A percentile compares a stretch with the other conserved stretches of the same genome.
Conservation (phyloP, 2,113 vertebrate genomes). For the Brachirus orientalis region DNA sequence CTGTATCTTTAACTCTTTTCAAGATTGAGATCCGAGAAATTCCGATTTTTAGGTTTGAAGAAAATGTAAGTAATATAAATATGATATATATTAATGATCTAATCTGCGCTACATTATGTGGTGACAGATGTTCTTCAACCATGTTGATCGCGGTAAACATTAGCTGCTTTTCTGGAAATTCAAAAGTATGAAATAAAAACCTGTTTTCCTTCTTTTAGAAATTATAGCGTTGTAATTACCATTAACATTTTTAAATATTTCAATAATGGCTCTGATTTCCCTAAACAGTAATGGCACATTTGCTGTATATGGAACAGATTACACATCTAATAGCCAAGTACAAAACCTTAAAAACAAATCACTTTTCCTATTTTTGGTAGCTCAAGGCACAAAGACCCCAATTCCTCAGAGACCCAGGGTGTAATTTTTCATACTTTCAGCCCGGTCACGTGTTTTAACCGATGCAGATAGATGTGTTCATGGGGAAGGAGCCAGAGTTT, state of each 20-base stretch:
- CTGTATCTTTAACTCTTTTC: background rate
- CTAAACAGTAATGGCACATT: background rate
- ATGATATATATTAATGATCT: too few relatives aligned
- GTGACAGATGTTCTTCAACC: too few relatives aligned
- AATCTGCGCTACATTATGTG: too few relatives aligned
- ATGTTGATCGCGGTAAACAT: too few relatives aligned
- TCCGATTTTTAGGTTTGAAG: too few relatives aligned
- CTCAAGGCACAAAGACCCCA: background rate
- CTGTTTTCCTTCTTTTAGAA: too few relatives aligned
- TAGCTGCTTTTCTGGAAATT: too few relatives aligned
- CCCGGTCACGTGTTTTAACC: background rate
- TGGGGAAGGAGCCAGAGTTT: background rate
- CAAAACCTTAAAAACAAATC: background rate
- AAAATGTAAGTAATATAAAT: too few relatives aligned
- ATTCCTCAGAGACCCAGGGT: too few relatives aligned
- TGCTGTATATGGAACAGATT: slow-evolving; percentile 14
- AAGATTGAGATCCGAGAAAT: background rate
- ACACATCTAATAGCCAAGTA: slow-evolving; percentile 17
- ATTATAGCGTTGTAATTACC: background rate
- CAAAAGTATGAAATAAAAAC: too few relatives aligned
- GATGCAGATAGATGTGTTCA: too few relatives aligned
- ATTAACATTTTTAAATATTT: background rate
- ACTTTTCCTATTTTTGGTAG: background rate
- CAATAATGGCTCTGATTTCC: background rate
- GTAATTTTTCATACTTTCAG: background rate